Conservation (phyloP, 1,140 invertebrate genomes). For the Zaprionus gabonicus region DNA sequence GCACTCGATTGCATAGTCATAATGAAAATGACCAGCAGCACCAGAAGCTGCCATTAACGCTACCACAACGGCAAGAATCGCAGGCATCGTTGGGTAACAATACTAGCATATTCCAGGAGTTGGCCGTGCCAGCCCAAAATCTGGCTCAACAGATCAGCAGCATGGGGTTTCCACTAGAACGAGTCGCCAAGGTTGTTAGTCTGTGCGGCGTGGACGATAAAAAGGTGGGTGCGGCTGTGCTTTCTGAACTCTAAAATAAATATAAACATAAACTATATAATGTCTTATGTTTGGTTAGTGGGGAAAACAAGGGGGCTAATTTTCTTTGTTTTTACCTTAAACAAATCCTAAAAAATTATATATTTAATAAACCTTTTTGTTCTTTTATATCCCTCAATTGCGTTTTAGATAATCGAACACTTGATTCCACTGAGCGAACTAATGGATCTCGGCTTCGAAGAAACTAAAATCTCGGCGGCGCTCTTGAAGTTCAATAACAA, state of each 20-base stretch:
- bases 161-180: conserved; percentile 94
- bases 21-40: conserved; percentile 58
- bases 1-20: conserved; percentile 83
- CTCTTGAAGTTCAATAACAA: conserved; percentile 91
- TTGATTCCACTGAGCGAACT: conserved; percentile 89
- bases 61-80: conserved; percentile 34
- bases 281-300: neutral
- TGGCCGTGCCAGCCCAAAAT: conserved; percentile 87
- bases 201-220: conserved; percentile 92
- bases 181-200: conserved; percentile 90
- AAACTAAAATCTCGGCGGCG: conserved; percentile 90
- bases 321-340: no score
- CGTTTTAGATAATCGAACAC: conserved; percentile 89
- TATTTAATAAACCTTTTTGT: neutral
- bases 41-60: conserved; percentile 12
- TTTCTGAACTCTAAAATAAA: neutral
- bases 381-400: conserved; percentile 80
- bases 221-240: conserved; percentile 86
- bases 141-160: conserved; percentile 89
- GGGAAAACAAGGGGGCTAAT: no score
- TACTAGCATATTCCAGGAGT: conserved; percentile 75
- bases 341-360: no score
- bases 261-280: conserved; percentile 16
- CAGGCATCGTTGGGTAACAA: conserved; percentile 7
- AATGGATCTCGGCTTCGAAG: conserved; percentile 92